Percentiles rank a stretch among this genome's conserved stretches.
phyloP scores from a whole-genome alignment of 2,797 vertebrate genomes.

The Paramormyrops hopkinsi region DNA sequence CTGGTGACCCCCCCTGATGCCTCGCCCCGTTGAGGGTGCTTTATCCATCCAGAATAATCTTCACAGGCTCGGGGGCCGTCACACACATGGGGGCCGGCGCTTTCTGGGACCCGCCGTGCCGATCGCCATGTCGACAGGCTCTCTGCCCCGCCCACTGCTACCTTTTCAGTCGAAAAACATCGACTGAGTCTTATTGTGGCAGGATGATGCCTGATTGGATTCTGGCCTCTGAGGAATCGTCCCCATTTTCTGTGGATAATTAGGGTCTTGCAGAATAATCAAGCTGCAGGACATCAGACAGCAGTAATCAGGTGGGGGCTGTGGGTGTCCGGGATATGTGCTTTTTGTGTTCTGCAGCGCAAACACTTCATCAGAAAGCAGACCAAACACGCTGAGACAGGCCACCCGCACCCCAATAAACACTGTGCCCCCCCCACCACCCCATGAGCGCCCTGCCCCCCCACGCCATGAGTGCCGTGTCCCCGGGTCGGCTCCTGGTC shows the following conservation, averaged over 20 bases:
- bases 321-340: conserved; percentile 32
- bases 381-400: conserved; percentile 43
- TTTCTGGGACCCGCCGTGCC: background rate
- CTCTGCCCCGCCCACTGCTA: background rate
- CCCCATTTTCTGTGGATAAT: conserved; percentile 31
- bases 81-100: background rate
- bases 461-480: background rate
- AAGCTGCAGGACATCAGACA: conserved; percentile 27
- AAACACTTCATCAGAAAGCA: conserved; percentile 45
- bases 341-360: conserved; percentile 37
- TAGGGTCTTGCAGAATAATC: conserved; percentile 27
- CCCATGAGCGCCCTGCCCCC: conserved; percentile 32
- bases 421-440: background rate
- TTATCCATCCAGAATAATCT: background rate
- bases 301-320: background rate
- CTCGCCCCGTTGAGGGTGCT: background rate
- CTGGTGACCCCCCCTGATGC: background rate
- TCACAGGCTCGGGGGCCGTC: background rate
- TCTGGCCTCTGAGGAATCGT: conserved; percentile 16
- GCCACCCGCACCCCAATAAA: background rate
- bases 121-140: conserved; percentile 23
- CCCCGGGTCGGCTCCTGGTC: conserved; percentile 42
- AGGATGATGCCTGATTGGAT: conserved; percentile 24
- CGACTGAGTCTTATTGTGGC: conserved; percentile 19
- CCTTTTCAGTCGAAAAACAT: background rate